These are phyloP conservation scores for Graptemys geographica DNA, from an alignment of 2,797 vertebrate species.

Conservation along the genomic window DNA sequence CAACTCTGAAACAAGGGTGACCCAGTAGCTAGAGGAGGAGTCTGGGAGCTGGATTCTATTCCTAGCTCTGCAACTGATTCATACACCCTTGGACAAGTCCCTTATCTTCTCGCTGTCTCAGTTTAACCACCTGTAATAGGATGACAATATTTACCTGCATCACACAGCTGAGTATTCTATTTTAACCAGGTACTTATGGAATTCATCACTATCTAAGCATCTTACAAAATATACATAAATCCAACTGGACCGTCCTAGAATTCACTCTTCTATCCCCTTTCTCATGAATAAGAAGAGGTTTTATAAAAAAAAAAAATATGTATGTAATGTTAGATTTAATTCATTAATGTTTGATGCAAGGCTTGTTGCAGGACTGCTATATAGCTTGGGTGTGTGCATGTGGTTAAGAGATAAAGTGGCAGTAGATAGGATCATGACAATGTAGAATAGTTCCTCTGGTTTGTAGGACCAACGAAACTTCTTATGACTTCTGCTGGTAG, in stretches of 20 bases:
- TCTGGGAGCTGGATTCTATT: too few species aligned
- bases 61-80: neutral
- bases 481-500: neutral
- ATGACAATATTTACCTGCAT: neutral
- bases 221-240: neutral
- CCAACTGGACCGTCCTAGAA: neutral
- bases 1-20: neutral
- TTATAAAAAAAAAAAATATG: neutral
- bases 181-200: neutral
- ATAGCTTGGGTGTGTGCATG: rapidly evolving
- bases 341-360: neutral
- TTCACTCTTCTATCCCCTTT: neutral
- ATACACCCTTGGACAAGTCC: neutral
- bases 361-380: neutral
- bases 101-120: neutral
- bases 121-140: neutral
- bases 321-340: rapidly evolving
- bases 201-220: neutral
- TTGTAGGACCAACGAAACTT: neutral
- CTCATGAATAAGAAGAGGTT: neutral
- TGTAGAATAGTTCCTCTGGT: neutral
- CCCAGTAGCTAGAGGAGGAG: neutral
- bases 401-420: neutral
- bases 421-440: neutral
- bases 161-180: neutral